phyloP scores from a whole-genome alignment of 2,797 vertebrate species.

The Eospalax fontanierii region DNA sequence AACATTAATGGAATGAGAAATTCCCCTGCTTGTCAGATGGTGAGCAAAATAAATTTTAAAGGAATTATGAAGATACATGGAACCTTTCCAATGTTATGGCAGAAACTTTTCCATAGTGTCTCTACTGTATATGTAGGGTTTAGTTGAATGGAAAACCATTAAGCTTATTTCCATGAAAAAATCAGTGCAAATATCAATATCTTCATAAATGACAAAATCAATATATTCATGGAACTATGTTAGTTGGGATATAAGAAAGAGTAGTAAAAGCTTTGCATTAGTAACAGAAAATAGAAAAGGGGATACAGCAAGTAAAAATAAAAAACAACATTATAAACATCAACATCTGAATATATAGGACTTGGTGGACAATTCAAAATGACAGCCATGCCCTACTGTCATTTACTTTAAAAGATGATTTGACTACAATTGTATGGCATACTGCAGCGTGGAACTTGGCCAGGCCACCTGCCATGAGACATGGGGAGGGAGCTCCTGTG shows the following conservation, averaged over 20 bases:
- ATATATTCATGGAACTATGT: neutral
- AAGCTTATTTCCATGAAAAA: neutral
- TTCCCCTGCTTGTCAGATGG: neutral
- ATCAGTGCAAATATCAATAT: neutral
- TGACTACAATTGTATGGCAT: too few species aligned
- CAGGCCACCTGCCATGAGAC: too few species aligned
- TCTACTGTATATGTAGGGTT: neutral
- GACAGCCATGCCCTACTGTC: neutral
- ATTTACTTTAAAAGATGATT: neutral
- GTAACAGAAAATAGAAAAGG: neutral
- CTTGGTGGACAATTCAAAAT: neutral
- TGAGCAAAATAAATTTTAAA: slow-evolving; percentile 16
- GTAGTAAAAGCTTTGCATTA: neutral
- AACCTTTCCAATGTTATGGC: neutral
- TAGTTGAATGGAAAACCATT: neutral
- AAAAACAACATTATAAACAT: neutral
- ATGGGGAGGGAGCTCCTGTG: too few species aligned
- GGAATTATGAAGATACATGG: neutral
- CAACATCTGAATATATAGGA: neutral
- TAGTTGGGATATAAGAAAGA: neutral
- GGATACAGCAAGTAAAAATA: neutral
- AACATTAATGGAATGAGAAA: slow-evolving; percentile 30
- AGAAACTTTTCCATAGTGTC: neutral
- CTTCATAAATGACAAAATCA: neutral
- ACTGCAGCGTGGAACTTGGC: too few species aligned